phyloP scores from a whole-genome alignment of 1,140 invertebrate species.

The Magallana angulata region DNA sequence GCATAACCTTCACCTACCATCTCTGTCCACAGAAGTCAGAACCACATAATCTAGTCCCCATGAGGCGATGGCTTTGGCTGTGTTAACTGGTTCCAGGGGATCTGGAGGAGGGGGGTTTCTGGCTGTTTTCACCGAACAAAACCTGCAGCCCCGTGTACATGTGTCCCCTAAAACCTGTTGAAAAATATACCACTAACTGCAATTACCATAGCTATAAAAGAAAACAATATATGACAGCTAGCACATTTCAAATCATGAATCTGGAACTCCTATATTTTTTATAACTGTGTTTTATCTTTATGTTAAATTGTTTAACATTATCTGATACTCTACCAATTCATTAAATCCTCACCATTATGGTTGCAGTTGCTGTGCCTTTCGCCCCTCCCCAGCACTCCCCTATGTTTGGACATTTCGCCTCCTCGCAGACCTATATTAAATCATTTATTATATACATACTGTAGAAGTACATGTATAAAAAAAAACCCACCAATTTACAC shows the following conservation, averaged over 20 bases:
- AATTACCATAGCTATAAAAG: too few species aligned
- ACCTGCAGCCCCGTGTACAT: slow-evolving; percentile 88
- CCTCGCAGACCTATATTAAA: slow-evolving; percentile 89
- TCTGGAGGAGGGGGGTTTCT: slow-evolving; percentile 93
- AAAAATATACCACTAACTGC: neutral
- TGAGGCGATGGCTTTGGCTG: slow-evolving; percentile 92
- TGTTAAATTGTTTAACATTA: too few species aligned
- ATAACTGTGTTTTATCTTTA: too few species aligned
- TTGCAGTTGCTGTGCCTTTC: slow-evolving; percentile 82
- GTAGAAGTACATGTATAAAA: too few species aligned
- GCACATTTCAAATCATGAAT: too few species aligned
- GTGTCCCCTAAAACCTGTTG: slow-evolving; percentile 77
- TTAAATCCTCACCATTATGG: slow-evolving; percentile 82
- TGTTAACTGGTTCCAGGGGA: slow-evolving; percentile 94
- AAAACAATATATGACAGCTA: too few species aligned
- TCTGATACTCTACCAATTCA: too few species aligned
- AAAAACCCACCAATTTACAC: too few species aligned
- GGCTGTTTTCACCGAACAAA: slow-evolving; percentile 99
- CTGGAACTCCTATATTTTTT: too few species aligned
- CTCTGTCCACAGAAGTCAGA: slow-evolving; percentile 97
- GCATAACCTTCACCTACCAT: slow-evolving; percentile 83
- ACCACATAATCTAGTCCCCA: slow-evolving; percentile 99
- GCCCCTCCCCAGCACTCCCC: slow-evolving; percentile 98
- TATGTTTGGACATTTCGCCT: slow-evolving; percentile 99
- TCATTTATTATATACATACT: slow-evolving; percentile 11